Base-by-base conservation (phyloP, 2,113 vertebrate species). In the Illadopsis cleaveri region DNA sequence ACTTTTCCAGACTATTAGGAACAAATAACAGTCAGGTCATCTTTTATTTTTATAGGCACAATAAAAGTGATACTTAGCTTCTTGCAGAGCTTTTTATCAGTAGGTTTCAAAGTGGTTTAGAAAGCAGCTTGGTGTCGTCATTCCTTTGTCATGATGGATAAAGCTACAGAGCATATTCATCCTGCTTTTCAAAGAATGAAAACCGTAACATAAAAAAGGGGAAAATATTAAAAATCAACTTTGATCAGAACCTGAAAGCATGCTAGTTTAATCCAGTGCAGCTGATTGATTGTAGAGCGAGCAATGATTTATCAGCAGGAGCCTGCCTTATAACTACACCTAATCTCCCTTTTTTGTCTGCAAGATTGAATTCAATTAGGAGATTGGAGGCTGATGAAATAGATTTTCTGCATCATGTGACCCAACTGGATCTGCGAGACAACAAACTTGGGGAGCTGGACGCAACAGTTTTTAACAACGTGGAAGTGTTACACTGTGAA, bases 401-500 rank as follows among this genome's bases (percentile, higher is more conserved):
- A 9, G 99, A 99, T 97, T 99, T 99, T 90, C 98, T 99, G 65
- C 98, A 98, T 61, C 99, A 99, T 2, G 97, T 99, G 97, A 99
- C 99, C 45, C 99, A 99, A 14, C 97, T 99, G 90, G 99, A 99
- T 61, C 96, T 99, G 68, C 98, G 99, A 82, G 99, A 99, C 96
- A 99, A 99, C 97, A 97, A 98, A 89, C 98, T 99, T 60, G 97
- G 81, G 15, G 98, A 98, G 35, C 98, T 99, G 82, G 99, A 99
- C 11, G 99, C 98, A 40, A 98, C 98, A 4, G 89, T 99, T 90
- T 99, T 99, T 96, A 99, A 98, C 90, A 98, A 98, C 0, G 98
- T 99, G n/a, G 99, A 99, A 96, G 98, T 99, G 89, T 97, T 99
- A 30, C 99, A 99, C 98, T 99, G 99, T 92, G 99, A 99, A 96